Conservation (phyloP, 2,888 invertebrate genomes). For the Ophioninae sp. region DNA sequence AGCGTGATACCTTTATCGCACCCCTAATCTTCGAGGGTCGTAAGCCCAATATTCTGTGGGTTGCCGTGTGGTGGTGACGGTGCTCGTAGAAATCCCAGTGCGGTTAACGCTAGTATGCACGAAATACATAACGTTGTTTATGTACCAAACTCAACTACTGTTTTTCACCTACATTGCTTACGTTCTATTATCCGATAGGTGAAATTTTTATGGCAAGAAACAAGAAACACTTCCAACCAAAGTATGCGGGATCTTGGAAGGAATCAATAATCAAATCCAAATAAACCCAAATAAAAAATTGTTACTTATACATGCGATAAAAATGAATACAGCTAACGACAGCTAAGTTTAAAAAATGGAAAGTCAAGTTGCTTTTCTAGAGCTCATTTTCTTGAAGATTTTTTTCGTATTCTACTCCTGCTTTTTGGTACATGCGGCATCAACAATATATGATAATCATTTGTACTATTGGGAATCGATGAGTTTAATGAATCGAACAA, state of each 20-base stretch:
- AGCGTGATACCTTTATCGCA: conserved; percentile 51
- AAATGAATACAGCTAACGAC: too few relatives aligned
- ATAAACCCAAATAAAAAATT: too few relatives aligned
- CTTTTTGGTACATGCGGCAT: too few relatives aligned
- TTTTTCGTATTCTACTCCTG: too few relatives aligned
- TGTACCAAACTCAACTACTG: not conserved
- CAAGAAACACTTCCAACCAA: not conserved
- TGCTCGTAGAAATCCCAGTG: conserved; percentile 23
- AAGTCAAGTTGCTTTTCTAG: too few relatives aligned
- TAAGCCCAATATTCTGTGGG: conserved; percentile 44
- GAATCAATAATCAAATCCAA: too few relatives aligned
- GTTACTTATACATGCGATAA: too few relatives aligned
- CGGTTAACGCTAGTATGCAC: conserved; percentile 20
- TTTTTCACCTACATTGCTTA: not conserved
- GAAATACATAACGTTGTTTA: conserved; percentile 11
- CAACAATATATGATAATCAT: too few relatives aligned
- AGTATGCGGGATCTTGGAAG: not conserved
- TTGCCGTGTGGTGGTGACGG: conserved; percentile 14
- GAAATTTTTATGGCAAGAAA: not conserved
- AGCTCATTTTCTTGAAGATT: too few relatives aligned
- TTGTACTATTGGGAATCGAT: too few relatives aligned
- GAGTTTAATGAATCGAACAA: too few relatives aligned
- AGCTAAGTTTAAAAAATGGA: too few relatives aligned
- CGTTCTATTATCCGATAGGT: not conserved
- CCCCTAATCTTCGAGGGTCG: conserved; percentile 45